phyloP scores from a whole-genome alignment of 1,140 invertebrate genomes.

The Aphaenogaster ashmeadi region DNA sequence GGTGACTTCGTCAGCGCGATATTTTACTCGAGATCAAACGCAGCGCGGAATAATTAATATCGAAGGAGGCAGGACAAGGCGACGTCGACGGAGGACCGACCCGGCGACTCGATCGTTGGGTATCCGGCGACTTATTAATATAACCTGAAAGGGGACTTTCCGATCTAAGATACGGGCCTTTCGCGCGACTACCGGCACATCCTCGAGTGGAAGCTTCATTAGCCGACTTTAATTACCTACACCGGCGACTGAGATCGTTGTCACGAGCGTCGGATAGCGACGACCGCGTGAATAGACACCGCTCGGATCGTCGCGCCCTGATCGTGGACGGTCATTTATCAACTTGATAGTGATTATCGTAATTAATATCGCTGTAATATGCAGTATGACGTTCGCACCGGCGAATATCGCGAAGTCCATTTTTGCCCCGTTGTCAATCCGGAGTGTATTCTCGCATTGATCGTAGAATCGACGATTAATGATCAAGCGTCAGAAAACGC shows the following conservation, averaged over 20 bases:
- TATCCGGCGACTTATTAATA: conserved; percentile 33
- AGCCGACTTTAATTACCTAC: conserved; percentile 83
- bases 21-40: background rate
- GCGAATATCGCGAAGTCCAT: conserved; percentile 54
- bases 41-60: conserved; percentile 17
- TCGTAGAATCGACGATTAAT: conserved; percentile 34
- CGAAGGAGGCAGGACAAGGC: background rate
- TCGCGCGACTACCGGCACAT: conserved; percentile 76
- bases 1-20: background rate
- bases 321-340: conserved; percentile 82
- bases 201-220: conserved; percentile 81
- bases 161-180: conserved; percentile 78
- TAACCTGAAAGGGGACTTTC: conserved; percentile 40
- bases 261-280: conserved; percentile 72
- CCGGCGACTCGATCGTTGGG: conserved; percentile 2
- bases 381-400: conserved; percentile 29
- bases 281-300: conserved; percentile 74
- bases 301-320: conserved; percentile 73
- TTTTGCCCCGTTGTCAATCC: conserved; percentile 53
- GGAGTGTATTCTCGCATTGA: background rate
- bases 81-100: background rate
- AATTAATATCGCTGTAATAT: conserved; percentile 81
- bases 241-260: conserved; percentile 80
- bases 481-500: background rate
- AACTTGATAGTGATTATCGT: conserved; percentile 83